Evolutionary conservation across 2,797 vertebrate genomes (phyloP).

Genomic region (Nyctalus aviator): DNA sequence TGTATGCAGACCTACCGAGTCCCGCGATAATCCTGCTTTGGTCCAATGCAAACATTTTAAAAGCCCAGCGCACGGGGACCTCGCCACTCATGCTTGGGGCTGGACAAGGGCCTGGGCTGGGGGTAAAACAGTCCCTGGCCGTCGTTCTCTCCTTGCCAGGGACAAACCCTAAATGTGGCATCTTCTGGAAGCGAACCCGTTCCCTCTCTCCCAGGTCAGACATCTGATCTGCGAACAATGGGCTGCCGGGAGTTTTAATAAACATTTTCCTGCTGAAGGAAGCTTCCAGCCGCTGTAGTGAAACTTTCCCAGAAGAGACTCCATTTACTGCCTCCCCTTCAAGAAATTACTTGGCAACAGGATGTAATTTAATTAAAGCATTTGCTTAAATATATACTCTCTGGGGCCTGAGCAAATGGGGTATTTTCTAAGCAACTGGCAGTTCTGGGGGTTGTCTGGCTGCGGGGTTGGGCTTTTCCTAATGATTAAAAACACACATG

Average conservation of each 20-base stretch:
- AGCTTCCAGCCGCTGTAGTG: neutral
- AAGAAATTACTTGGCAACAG: slow-evolving; percentile 70
- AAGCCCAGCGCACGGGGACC: neutral
- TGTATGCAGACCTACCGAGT: neutral
- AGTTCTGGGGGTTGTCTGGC: neutral
- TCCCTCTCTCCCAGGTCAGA: neutral
- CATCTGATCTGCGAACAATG: slow-evolving; percentile 1
- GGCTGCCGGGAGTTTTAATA: neutral
- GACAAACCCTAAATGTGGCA: slow-evolving; percentile 40
- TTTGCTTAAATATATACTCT: slow-evolving; percentile 68
- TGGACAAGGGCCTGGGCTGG: neutral
- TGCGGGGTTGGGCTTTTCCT: neutral
- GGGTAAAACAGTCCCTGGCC: neutral
- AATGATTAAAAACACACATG: neutral
- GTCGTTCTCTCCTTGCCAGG: neutral
- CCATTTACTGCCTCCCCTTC: slow-evolving; percentile 26
- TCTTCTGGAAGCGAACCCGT: neutral
- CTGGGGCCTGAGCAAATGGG: slow-evolving; percentile 11
- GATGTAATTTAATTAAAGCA: slow-evolving; percentile 75
- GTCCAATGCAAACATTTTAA: neutral
- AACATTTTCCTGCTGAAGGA: slow-evolving; percentile 2
- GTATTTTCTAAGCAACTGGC: slow-evolving; percentile 47
- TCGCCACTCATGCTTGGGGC: too few species aligned
- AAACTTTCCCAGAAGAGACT: slow-evolving; percentile 67
- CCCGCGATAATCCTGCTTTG: neutral